Base-by-base conservation (phyloP, 2,797 vertebrate genomes). In the Microhierax caerulescens region DNA sequence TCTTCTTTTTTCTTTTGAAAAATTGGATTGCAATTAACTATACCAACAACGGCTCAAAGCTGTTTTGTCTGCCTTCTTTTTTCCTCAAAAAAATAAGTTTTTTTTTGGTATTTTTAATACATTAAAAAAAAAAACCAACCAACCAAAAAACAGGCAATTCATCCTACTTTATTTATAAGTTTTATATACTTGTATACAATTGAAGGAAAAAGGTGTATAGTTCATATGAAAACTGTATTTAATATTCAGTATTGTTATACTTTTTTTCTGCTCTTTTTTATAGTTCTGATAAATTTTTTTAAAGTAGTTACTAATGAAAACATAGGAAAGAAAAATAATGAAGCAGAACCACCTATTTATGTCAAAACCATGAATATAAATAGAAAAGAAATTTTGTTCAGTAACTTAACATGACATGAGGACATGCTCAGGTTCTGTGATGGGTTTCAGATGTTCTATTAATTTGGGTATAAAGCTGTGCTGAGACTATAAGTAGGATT, bases 381-480 rank as follows among this genome's bases (percentile, higher is more conserved):
- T 68, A 24, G 9, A 77, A 53, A 41, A 23, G 2, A 11, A 20
- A 13, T 28, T 50, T 54, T 63, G 0, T 51, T 50, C 19, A 18
- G 19, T 39, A 57, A 56, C 13, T 9, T 5, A 54, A 12, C 4
- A 18, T 16, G 14, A 23, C n/a, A 21, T 18, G 6, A 72, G 4
- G 30, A 53, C 7, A 24, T 0, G 0, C 17, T 37, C 9, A 57
- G 11, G 14, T 75, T 89, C 45, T 65, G 9, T 50, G 16, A 25
- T 21, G 3, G 11, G 78, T 91, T 75, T 87, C 27, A 72, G 24
- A 64, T 51, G 7, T 9, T 57, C 24, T 43, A 6, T 59, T 43
- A 28, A 25, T 48, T 12, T 54, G 3, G 0, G 0, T 60, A 39
- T 37, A 60, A 77, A 67, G 9, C 10, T 78, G 12, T 39, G 25